A percentile compares a stretch with the other conserved stretches of the same genome.
Evolutionary conservation across 2,797 vertebrate species (phyloP).

Genomic region (Scarus forsteni): DNA sequence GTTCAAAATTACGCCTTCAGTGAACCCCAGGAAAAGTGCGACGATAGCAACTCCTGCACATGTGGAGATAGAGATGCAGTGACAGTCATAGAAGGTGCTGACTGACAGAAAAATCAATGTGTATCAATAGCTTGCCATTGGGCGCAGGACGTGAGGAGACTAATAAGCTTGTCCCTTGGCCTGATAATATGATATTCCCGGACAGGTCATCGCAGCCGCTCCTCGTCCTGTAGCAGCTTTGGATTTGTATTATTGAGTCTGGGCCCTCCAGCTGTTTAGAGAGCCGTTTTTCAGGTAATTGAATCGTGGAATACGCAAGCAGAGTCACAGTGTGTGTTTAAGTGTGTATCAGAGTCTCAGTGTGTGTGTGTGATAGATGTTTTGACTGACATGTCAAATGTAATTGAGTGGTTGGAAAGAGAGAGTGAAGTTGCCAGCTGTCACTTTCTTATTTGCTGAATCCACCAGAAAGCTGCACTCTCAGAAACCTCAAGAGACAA

Average conservation of each 20-base stretch:
- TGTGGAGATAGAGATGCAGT: constrained; percentile 18
- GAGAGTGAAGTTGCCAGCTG: constrained; percentile 73
- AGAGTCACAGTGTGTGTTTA: constrained; percentile 25
- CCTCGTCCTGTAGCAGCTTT: constrained; percentile 55
- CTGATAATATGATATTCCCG: constrained; percentile 68
- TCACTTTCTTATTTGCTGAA: constrained; percentile 63
- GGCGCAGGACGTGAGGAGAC: constrained; percentile 62
- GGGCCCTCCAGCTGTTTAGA: constrained; percentile 74
- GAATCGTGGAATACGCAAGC: constrained; percentile 55
- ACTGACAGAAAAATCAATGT: constrained; percentile 50
- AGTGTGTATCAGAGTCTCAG: constrained; percentile 8
- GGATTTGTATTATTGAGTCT: constrained; percentile 68
- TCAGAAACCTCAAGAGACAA: constrained; percentile 41
- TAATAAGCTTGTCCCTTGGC: constrained; percentile 68
- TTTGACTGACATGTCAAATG: constrained; percentile 72
- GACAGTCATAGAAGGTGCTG: constrained; percentile 40
- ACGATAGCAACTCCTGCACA: constrained; percentile 9
- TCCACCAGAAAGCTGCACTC: constrained; percentile 50
- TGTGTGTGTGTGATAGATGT: constrained; percentile 56
- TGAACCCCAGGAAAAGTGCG: constrained; percentile 13
- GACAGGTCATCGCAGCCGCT: constrained; percentile 56
- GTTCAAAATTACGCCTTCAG: constrained; percentile 30
- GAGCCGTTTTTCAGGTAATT: constrained; percentile 73
- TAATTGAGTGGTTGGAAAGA: constrained; percentile 71
- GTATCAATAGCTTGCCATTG: constrained; percentile 38